Percentiles rank a stretch among this genome's conserved stretches.
Evolutionary conservation across 2,797 vertebrate genomes (phyloP).

Genomic region (Paedocypris micromegethes): DNA sequence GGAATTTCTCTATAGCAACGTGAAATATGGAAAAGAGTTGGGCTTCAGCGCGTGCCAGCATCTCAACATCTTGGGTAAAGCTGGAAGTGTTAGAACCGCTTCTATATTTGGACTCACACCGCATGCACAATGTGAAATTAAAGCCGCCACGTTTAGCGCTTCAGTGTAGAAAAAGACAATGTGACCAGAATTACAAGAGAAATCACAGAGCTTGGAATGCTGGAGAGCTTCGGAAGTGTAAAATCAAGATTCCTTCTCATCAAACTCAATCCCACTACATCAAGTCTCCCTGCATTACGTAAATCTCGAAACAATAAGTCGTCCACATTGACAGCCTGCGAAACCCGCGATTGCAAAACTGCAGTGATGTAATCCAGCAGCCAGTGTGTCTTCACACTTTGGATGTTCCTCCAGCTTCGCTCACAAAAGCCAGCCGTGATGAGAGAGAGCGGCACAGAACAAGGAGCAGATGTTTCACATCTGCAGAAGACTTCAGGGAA

Average conservation of each 20-base stretch:
- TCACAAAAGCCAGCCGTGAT: not conserved
- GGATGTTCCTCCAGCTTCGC: conserved; percentile 4
- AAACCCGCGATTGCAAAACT: conserved; percentile 23
- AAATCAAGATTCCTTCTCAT: no score
- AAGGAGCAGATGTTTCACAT: conserved; percentile 43
- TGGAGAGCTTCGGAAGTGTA: not conserved
- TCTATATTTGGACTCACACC: conserved; percentile 3
- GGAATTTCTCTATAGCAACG: no score
- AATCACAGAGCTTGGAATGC: not conserved
- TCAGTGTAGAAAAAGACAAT: not conserved
- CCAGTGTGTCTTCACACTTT: conserved; percentile 10
- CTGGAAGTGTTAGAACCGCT: not conserved
- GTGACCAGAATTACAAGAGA: not conserved
- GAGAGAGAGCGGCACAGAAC: conserved; percentile 23
- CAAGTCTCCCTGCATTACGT: not conserved
- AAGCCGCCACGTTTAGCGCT: not conserved
- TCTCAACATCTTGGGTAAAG: not conserved
- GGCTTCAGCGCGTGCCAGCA: no score
- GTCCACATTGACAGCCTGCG: not conserved
- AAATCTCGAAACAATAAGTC: not conserved
- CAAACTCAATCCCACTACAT: no score
- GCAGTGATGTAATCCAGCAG: conserved; percentile 31
- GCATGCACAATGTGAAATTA: conserved; percentile 22
- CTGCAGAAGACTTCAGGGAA: conserved; percentile 34
- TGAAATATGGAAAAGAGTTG: no score